phyloP scores from a whole-genome alignment of 2,888 invertebrate species.

The Pheosia gnoma region DNA sequence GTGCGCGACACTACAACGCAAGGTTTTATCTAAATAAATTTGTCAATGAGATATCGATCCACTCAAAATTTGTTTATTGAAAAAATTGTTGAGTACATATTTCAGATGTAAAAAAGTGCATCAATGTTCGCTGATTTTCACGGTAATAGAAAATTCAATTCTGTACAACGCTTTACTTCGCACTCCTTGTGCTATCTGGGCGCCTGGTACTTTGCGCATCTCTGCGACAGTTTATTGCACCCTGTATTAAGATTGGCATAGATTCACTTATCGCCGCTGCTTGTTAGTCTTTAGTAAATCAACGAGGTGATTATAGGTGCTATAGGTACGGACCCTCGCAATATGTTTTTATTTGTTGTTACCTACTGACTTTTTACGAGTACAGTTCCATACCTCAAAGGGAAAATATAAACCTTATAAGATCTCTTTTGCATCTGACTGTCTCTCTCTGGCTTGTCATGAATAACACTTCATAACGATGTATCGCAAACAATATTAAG shows the following conservation, averaged over 20 bases:
- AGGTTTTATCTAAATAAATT: background rate
- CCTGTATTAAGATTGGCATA: background rate
- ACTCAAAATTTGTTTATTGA: background rate
- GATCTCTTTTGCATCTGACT: too few relatives aligned
- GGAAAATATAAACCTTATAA: too few relatives aligned
- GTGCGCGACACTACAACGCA: background rate
- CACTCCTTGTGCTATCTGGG: constrained; percentile 8
- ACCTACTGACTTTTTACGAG: too few relatives aligned
- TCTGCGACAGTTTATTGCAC: constrained; percentile 1
- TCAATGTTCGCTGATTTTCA: background rate
- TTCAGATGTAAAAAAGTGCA: background rate
- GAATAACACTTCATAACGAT: background rate
- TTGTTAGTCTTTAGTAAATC: background rate
- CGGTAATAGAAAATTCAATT: background rate
- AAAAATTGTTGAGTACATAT: background rate
- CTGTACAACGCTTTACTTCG: background rate
- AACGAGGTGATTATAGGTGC: too few relatives aligned
- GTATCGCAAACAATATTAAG: background rate
- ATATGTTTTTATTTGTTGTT: too few relatives aligned
- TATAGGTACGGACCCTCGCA: too few relatives aligned
- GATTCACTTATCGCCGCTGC: background rate
- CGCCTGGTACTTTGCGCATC: constrained; percentile 1
- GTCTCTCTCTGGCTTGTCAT: too few relatives aligned
- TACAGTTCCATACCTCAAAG: too few relatives aligned
- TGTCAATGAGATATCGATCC: background rate